These are phyloP conservation scores for Discoglossus pictus DNA, from an alignment of 2,797 vertebrate species.

Conservation along the genomic window DNA sequence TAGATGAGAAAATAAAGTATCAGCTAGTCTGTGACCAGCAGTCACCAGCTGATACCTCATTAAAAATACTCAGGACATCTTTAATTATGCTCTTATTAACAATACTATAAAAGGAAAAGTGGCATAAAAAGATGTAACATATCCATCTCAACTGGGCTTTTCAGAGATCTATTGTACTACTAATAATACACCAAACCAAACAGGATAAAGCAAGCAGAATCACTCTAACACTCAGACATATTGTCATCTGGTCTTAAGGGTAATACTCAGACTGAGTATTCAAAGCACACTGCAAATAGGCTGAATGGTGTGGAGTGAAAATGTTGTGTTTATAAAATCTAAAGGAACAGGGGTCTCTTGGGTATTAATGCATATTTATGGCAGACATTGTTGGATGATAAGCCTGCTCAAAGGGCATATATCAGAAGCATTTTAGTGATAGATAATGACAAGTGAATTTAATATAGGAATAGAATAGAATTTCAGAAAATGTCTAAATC, in stretches of 20 bases:
- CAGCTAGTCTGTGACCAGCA: slow-evolving; percentile 1
- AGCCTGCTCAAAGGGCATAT: too few species aligned
- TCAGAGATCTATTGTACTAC: slow-evolving; percentile 73
- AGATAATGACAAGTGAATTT: too few species aligned
- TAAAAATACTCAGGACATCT: not conserved
- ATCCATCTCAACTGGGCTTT: slow-evolving; percentile 74
- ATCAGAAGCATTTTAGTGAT: too few species aligned
- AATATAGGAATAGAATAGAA: too few species aligned
- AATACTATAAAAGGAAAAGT: not conserved
- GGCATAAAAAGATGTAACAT: slow-evolving; percentile 39
- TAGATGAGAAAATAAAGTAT: slow-evolving; percentile 5
- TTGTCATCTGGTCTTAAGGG: slow-evolving; percentile 1
- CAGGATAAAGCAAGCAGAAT: not conserved
- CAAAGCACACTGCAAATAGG: not conserved
- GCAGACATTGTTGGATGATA: too few species aligned
- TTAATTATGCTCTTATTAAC: slow-evolving; percentile 11
- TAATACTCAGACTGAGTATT: not conserved
- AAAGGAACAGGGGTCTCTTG: not conserved
- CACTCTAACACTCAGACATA: not conserved
- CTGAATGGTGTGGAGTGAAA: not conserved
- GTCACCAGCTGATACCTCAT: slow-evolving; percentile 1
- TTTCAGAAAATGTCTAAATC: too few species aligned
- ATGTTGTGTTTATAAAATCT: not conserved
- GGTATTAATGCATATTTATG: not conserved
- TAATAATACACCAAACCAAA: slow-evolving; percentile 61